phyloP scores from a whole-genome alignment of 2,113 vertebrate species.

The Prietella phreatophila region DNA sequence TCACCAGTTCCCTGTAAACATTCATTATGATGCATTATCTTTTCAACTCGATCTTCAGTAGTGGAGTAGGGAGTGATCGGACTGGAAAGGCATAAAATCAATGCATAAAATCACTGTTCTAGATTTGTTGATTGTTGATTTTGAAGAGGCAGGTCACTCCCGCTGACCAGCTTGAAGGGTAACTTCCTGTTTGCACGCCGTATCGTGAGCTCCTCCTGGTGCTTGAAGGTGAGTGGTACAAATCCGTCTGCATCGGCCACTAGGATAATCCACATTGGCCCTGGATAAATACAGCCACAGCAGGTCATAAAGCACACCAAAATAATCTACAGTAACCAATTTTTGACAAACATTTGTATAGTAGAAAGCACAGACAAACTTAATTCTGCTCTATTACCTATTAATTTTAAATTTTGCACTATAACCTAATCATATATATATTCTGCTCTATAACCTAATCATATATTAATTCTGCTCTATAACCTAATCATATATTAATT shows the following conservation, averaged over 20 bases:
- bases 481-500: too few species aligned
- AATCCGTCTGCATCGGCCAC: conserved; percentile 86
- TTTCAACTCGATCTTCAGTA: not conserved
- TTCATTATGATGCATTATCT: not conserved
- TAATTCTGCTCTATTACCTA: not conserved
- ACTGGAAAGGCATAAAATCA: not conserved
- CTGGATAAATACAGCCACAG: conserved; percentile 63
- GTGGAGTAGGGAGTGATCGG: not conserved
- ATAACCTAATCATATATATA: too few species aligned
- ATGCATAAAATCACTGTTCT: conserved; percentile 27
- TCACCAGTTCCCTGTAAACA: not conserved
- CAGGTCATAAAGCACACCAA: not conserved
- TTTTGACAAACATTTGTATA: not conserved
- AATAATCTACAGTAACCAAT: not conserved
- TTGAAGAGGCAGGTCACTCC: conserved; percentile 53
- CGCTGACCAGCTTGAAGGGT: conserved; percentile 51
- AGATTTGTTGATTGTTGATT: conserved; percentile 55
- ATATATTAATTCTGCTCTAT: too few species aligned
- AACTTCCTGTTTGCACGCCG: conserved; percentile 76
- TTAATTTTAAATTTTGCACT: not conserved
- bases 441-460: too few species aligned
- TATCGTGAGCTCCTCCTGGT: conserved; percentile 79
- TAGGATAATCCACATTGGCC: conserved; percentile 85
- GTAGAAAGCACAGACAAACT: not conserved
- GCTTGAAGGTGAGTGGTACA: conserved; percentile 80